Percentiles rank a stretch among this genome's conserved stretches.
phyloP scores from a whole-genome alignment of 2,888 invertebrate species.

The Papilio gigon region DNA sequence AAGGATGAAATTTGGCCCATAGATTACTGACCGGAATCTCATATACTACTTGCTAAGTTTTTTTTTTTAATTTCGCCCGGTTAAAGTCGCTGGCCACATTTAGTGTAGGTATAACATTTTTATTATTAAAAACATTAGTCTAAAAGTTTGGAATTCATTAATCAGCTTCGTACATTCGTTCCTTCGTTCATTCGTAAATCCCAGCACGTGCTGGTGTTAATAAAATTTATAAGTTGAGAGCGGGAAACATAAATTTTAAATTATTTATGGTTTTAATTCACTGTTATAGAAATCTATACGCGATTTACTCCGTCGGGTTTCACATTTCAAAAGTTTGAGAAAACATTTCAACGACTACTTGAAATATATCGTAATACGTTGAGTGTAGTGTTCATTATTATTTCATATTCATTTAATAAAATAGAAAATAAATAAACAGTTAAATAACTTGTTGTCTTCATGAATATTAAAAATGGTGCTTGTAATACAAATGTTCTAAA shows the following conservation, averaged over 20 bases:
- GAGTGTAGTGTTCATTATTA: background rate
- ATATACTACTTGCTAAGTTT: too few relatives aligned
- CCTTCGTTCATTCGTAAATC: constrained; percentile 12
- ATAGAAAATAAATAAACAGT: too few relatives aligned
- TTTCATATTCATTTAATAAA: background rate
- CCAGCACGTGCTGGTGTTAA: constrained; percentile 20
- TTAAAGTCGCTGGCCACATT: too few relatives aligned
- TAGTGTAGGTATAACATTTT: background rate
- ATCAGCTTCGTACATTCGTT: background rate
- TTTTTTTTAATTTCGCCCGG: too few relatives aligned
- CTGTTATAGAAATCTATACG: constrained; percentile 21
- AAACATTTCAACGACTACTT: background rate
- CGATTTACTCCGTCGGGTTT: background rate
- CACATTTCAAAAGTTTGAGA: background rate
- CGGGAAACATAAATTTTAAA: constrained; percentile 20
- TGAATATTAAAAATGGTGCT: too few relatives aligned
- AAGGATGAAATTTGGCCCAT: too few relatives aligned
- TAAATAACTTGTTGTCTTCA: too few relatives aligned
- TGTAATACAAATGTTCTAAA: too few relatives aligned
- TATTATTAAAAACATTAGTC: background rate
- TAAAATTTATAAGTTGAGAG: constrained; percentile 18
- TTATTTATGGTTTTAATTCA: constrained; percentile 28
- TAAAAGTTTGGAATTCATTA: constrained; percentile 2
- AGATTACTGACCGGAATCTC: too few relatives aligned
- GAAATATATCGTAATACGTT: background rate